Evolutionary conservation across 2,113 vertebrate genomes (phyloP), one percentile per base, ranked within the genome.

Genomic region (Pelecanoides urinatrix): DNA sequence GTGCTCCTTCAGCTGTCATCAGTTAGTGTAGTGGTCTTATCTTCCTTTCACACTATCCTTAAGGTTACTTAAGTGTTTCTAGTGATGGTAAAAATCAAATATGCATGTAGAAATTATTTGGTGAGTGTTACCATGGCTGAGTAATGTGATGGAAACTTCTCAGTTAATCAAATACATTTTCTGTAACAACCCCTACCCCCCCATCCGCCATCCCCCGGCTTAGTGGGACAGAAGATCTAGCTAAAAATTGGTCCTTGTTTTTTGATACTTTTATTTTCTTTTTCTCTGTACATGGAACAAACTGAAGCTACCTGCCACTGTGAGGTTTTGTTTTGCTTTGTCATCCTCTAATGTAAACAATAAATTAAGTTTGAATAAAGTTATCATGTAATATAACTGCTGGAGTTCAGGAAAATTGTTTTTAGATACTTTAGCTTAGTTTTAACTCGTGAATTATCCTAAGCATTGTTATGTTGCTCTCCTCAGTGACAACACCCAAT

Each of bases 341-440:
- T 45, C 11, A 61, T 82, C 27, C 26, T 91, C 21, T 82, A 53
- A 14, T 34, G 22, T 16, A 40, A 82, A 42, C 40, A 67, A 16
- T 55, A 70, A 62, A 71, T 79, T 9, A 9, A 74, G 13, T 72
- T 84, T 84, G 10, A 30, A 11, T 88, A 34, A 71, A 21, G 5
- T 63, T 74, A 63, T 16, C 0, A 2, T 81, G 18, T 11, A 34
- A 0, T 50, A 7, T 14, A 44, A 32, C 47, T 66, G 4, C 36
- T 94, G 29, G 38, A 80, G 17, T 67, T 77, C 8, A 76, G 55
- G 55, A 71, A 58, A 38, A 36, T 36, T 68, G 25, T 1, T 14
- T 34, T 68, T 42, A 55, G 34, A 16, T 81, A 7, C 26, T 90
- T 89, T 42, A 71, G 10, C 50, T 68, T 92, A 12, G 2, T 81